Conservation (phyloP, 2,888 invertebrate species). For the Stegophylla sp. region DNA sequence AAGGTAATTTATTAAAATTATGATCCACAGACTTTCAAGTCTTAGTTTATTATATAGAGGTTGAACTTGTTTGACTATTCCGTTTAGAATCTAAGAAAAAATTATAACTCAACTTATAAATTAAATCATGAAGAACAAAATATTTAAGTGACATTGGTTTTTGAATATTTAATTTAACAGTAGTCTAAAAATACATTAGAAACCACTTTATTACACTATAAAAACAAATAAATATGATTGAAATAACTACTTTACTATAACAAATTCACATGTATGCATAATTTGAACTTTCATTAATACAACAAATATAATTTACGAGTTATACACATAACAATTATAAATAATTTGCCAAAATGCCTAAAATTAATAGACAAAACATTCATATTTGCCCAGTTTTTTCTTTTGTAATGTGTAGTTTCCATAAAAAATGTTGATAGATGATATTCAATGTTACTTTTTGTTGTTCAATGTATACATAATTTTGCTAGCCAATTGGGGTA, state of each 20-base stretch:
- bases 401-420: neutral
- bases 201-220: conserved; percentile 19
- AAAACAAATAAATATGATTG: neutral
- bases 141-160: too few relatives aligned
- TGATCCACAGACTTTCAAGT: too few relatives aligned
- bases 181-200: neutral
- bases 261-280: neutral
- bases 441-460: neutral
- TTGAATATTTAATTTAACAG: too few relatives aligned
- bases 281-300: neutral
- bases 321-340: neutral
- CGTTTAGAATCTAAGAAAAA: too few relatives aligned
- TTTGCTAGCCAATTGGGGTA: conserved; percentile 26
- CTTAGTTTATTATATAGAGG: too few relatives aligned
- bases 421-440: neutral
- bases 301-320: conserved; percentile 1
- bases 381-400: neutral
- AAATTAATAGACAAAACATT: neutral
- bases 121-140: too few relatives aligned
- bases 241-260: conserved; percentile 6
- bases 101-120: too few relatives aligned
- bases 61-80: too few relatives aligned
- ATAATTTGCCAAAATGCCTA: neutral
- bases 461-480: conserved; percentile 21
- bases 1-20: too few relatives aligned